A percentile compares a stretch with the other conserved stretches of the same genome.
Conservation (phyloP, 2,113 vertebrate genomes). For the Cariama cristata region DNA sequence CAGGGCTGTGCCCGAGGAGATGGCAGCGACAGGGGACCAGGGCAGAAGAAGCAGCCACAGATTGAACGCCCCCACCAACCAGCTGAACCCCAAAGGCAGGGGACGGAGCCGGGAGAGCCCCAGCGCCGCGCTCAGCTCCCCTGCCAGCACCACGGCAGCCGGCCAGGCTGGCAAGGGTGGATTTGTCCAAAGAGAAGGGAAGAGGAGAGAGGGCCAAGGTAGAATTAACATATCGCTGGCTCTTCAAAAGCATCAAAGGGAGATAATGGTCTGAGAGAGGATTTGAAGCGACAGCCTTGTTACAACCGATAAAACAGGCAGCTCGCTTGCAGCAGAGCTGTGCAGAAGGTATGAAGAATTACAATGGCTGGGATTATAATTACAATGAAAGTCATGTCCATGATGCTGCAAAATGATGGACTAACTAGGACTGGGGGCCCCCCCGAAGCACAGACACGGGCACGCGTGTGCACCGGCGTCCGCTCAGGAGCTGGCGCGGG, state of each 20-base stretch:
- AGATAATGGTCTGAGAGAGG: constrained; percentile 52
- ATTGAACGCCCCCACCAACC: background rate
- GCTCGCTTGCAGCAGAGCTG: background rate
- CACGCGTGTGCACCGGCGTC: background rate
- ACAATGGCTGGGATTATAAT: constrained; percentile 29
- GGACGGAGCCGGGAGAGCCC: background rate
- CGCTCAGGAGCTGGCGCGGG: rapidly evolving
- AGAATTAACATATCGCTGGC: constrained; percentile 61
- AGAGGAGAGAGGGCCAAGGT: constrained; percentile 49
- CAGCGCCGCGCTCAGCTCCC: background rate
- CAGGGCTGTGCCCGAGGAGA: background rate
- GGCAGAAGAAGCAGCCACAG: background rate
- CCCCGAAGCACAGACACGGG: background rate
- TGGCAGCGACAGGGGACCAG: background rate
- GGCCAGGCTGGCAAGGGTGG: background rate
- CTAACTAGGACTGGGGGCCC: background rate
- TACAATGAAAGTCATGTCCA: constrained; percentile 6
- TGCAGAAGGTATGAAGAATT: background rate
- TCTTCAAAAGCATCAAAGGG: constrained; percentile 65
- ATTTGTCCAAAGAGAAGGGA: background rate
- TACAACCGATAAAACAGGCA: background rate
- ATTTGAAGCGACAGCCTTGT: constrained; percentile 54
- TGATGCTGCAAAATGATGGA: background rate
- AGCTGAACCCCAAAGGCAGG: rapidly evolving
- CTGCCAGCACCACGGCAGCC: background rate